A percentile compares a stretch with the other conserved stretches of the same genome.
phyloP scores from a whole-genome alignment of 2,888 invertebrate species.

The Eudemis profundana region DNA sequence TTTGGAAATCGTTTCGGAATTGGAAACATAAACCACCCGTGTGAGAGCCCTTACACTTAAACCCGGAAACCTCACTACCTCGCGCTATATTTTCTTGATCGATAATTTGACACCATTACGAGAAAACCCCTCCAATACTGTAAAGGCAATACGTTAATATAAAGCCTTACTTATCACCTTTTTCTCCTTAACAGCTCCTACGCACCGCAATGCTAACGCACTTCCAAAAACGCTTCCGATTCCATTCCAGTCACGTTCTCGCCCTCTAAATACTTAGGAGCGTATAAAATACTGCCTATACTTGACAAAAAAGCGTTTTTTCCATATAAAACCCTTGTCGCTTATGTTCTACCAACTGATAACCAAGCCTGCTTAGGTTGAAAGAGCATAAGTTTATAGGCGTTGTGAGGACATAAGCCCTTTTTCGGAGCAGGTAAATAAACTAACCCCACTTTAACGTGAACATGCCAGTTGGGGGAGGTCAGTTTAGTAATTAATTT shows the following conservation, averaged over 20 bases:
- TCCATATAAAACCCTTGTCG: neutral
- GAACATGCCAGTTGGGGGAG: slow-evolving; percentile 20
- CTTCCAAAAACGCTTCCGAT: slow-evolving; percentile 11
- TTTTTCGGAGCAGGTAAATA: slow-evolving; percentile 4
- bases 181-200: neutral
- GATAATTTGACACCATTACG: neutral
- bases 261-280: slow-evolving; percentile 30
- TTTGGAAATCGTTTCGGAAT: too few species aligned
- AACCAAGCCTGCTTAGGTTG: neutral
- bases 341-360: neutral
- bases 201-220: slow-evolving; percentile 17
- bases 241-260: slow-evolving; percentile 14
- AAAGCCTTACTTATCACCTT: neutral
- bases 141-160: neutral
- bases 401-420: slow-evolving; percentile 3
- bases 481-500: slow-evolving; percentile 40
- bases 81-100: neutral
- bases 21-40: too few species aligned
- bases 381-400: slow-evolving; percentile 6
- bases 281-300: neutral
- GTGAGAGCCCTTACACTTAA: too few species aligned
- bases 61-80: too few species aligned
- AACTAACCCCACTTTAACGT: slow-evolving; percentile 16
- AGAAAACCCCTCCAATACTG: neutral
- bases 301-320: neutral